Percentiles rank a stretch among this genome's conserved stretches.
Evolutionary conservation across 2,797 vertebrate species (phyloP).

Genomic region (Catostomus latipinnis): DNA sequence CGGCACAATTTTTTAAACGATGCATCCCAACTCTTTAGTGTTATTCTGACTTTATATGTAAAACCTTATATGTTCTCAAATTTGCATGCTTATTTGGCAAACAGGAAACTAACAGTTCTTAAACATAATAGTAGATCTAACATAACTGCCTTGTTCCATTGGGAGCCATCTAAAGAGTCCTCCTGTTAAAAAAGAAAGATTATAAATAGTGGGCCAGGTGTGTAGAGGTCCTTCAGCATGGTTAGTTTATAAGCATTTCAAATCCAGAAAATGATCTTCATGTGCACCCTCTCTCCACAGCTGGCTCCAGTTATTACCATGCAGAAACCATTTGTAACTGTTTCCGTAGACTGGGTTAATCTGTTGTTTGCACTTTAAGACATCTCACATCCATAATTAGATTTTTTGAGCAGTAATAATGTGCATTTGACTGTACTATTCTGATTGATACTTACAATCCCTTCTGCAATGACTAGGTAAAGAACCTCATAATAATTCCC

Average conservation of each 20-base stretch:
- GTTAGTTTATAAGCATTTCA: slow-evolving; percentile 46
- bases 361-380: background rate
- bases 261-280: slow-evolving; percentile 1
- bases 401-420: background rate
- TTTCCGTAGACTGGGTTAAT: background rate
- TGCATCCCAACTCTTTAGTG: background rate
- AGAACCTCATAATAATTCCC: slow-evolving; percentile 16
- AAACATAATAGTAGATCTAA: slow-evolving; percentile 30
- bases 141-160: slow-evolving; percentile 37
- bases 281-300: slow-evolving; percentile 20
- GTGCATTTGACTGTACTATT: background rate
- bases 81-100: background rate
- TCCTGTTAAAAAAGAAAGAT: slow-evolving; percentile 20
- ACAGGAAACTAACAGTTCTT: slow-evolving; percentile 4
- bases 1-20: too few relatives aligned
- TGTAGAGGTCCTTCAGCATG: slow-evolving; percentile 27
- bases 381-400: slow-evolving; percentile 9
- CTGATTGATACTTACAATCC: background rate
- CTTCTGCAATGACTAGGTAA: slow-evolving; percentile 13
- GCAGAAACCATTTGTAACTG: slow-evolving; percentile 10
- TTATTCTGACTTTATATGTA: background rate
- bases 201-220: slow-evolving; percentile 50
- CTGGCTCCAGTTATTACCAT: slow-evolving; percentile 45
- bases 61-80: background rate
- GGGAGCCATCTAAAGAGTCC: slow-evolving; percentile 31